Conservation (phyloP, 2,888 invertebrate genomes). For the Eutolmus rufibarbis region DNA sequence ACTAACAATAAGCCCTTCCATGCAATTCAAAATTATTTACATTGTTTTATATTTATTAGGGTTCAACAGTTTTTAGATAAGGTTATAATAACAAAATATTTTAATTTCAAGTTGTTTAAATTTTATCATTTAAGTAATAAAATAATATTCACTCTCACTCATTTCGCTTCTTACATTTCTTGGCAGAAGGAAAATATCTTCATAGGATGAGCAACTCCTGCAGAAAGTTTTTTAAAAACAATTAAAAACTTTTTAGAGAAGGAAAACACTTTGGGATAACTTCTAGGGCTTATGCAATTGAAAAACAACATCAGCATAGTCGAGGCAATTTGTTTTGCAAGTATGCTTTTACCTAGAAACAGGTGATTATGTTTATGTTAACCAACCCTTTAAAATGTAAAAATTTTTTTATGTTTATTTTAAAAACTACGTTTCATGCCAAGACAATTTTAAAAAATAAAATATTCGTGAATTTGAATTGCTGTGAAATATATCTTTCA, state of each 20-base stretch:
- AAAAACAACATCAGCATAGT: not conserved
- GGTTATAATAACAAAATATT: not conserved
- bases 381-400: not conserved
- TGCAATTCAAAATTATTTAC: not conserved
- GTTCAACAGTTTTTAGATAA: not conserved
- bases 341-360: not conserved
- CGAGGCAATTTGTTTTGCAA: not conserved
- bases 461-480: not conserved
- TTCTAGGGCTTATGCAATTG: not conserved
- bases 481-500: not conserved
- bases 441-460: not conserved
- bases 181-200: not conserved
- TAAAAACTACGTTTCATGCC: not conserved
- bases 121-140: not conserved
- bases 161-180: not conserved
- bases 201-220: not conserved
- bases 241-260: not conserved
- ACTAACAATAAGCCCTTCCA: not conserved
- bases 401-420: not conserved
- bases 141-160: not conserved
- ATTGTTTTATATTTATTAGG: too few species aligned
- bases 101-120: not conserved
- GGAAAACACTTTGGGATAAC: not conserved
- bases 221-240: not conserved
- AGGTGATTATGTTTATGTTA: not conserved